Conservation (phyloP, 64 coral and sea anemone species). For the Stylophora pistillata region DNA sequence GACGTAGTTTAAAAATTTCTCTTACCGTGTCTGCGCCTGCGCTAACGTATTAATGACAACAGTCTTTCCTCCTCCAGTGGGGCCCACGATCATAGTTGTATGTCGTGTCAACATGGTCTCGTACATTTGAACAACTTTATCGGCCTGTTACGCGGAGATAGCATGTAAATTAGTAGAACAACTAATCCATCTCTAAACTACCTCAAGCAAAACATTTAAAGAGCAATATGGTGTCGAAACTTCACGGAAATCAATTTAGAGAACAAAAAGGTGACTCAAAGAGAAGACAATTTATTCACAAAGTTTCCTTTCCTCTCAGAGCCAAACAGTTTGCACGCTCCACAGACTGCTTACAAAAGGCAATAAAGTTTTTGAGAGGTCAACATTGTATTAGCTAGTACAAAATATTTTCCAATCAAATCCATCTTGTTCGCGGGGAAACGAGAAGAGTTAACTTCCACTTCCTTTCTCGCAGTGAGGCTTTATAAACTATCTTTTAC, state of each 20-base stretch:
- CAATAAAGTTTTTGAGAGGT: too few relatives aligned
- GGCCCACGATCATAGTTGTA: constrained; percentile 99
- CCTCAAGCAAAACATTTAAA: background rate
- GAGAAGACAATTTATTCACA: too few relatives aligned
- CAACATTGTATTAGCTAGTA: too few relatives aligned
- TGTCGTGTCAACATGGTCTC: constrained; percentile 99
- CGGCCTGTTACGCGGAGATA: constrained; percentile 61
- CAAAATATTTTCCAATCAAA: too few relatives aligned
- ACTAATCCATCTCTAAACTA: background rate
- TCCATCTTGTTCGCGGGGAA: too few relatives aligned
- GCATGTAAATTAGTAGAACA: background rate
- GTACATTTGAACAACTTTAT: constrained; percentile 99
- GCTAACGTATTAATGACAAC: constrained; percentile 98
- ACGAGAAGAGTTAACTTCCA: background rate
- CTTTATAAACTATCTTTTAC: constrained; percentile 21
- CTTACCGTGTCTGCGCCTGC: constrained; percentile 96
- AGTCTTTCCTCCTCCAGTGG: constrained; percentile 95
- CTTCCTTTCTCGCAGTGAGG: background rate
- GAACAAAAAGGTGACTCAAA: too few relatives aligned
- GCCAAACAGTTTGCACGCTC: too few relatives aligned
- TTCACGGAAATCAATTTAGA: too few relatives aligned
- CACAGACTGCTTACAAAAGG: too few relatives aligned
- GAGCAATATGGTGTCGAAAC: background rate
- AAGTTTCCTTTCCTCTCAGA: too few relatives aligned
- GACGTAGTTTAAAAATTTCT: background rate